phyloP scores from a whole-genome alignment of 2,888 invertebrate genomes.

The Cataglyphis cursor region DNA sequence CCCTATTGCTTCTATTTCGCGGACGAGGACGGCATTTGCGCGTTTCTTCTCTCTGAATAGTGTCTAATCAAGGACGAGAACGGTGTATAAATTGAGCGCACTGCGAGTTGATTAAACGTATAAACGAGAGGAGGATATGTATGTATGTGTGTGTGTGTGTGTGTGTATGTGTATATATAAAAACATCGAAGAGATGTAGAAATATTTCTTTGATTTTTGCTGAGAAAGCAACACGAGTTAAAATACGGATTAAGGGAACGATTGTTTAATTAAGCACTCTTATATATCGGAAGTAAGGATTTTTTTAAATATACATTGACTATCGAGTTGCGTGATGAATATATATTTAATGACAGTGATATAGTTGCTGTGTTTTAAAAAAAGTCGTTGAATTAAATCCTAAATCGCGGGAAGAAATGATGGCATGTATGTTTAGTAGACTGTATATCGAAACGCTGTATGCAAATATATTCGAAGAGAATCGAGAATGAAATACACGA shows the following conservation, averaged over 20 bases:
- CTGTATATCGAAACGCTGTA: slow-evolving; percentile 4
- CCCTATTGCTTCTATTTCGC: slow-evolving; percentile 40
- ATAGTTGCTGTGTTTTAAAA: slow-evolving; percentile 24
- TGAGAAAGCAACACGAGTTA: background rate
- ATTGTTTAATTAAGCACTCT: background rate
- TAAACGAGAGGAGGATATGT: background rate
- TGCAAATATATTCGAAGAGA: background rate
- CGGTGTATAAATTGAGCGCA: slow-evolving; percentile 22
- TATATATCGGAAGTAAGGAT: background rate
- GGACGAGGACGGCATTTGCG: slow-evolving; percentile 32
- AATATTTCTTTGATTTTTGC: background rate
- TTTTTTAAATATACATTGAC: slow-evolving; percentile 24
- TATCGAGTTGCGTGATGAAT: background rate
- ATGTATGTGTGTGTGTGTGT: background rate
- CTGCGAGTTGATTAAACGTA: slow-evolving; percentile 25
- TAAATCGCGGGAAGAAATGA: slow-evolving; percentile 17
- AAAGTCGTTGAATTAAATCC: slow-evolving; percentile 17
- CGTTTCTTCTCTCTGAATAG: slow-evolving; percentile 31
- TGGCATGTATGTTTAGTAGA: slow-evolving; percentile 19
- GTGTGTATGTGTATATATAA: background rate
- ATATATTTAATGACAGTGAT: background rate
- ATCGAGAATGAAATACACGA: background rate
- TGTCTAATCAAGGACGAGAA: slow-evolving; percentile 33
- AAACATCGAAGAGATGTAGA: background rate
- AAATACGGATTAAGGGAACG: background rate